A percentile compares a stretch with the other conserved stretches of the same genome.
Evolutionary conservation across 2,888 invertebrate genomes (phyloP).

Genomic region (Melanotus villosus): DNA sequence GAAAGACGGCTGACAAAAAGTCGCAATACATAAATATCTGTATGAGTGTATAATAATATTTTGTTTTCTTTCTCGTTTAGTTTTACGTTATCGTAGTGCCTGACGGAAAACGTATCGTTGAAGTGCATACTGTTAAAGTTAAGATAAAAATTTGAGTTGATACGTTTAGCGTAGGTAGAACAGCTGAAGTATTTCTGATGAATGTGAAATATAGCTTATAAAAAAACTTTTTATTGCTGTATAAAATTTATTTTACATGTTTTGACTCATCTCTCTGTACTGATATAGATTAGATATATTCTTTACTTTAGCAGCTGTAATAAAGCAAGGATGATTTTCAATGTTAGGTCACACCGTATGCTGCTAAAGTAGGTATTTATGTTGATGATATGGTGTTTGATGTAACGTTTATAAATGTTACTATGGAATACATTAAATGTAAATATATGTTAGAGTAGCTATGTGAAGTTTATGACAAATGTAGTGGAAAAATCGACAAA

Average conservation of each 20-base stretch:
- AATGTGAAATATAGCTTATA: conserved; percentile 33
- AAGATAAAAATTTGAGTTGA: conserved; percentile 22
- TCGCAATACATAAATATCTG: conserved; percentile 31
- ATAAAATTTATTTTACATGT: conserved; percentile 27
- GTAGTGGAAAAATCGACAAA: conserved; percentile 38
- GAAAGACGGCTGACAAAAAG: conserved; percentile 19
- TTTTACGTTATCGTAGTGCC: conserved; percentile 42
- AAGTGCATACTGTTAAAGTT: conserved; percentile 37
- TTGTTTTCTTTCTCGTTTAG: too few species aligned
- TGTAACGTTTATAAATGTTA: conserved; percentile 44
- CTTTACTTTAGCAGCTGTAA: conserved; percentile 28
- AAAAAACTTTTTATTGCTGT: conserved; percentile 24
- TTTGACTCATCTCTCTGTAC: conserved; percentile 20
- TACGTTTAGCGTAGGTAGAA: conserved; percentile 13
- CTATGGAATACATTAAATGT: conserved; percentile 35
- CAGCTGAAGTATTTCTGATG: conserved; percentile 39
- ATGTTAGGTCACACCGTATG: background rate
- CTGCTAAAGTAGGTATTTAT: conserved; percentile 37
- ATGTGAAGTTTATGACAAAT: conserved; percentile 41
- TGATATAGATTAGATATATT: conserved; percentile 19
- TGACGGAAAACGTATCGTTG: conserved; percentile 43
- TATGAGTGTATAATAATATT: conserved; percentile 38
- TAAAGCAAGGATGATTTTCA: background rate
- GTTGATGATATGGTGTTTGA: conserved; percentile 39
- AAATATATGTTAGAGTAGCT: conserved; percentile 39